These are phyloP conservation scores for Notarius quadriscutis DNA, from an alignment of 2,113 vertebrate genomes.

Conservation along the genomic window DNA sequence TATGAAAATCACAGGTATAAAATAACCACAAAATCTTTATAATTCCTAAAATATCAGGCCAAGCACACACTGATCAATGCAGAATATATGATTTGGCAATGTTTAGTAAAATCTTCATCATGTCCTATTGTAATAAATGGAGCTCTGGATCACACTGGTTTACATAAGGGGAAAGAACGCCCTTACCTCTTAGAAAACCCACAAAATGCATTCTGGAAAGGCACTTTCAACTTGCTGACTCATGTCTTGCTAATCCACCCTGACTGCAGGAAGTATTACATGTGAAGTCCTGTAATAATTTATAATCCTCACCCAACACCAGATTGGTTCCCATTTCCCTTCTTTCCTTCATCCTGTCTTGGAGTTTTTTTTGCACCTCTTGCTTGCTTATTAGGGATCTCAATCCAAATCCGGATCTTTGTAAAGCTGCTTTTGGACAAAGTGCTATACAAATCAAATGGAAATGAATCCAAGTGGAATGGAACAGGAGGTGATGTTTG, in stretches of 20 bases:
- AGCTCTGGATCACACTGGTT: not conserved
- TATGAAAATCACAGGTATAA: not conserved
- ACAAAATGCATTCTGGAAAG: not conserved
- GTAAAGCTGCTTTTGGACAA: not conserved
- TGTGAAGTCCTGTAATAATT: conserved; percentile 22
- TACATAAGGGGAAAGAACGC: not conserved
- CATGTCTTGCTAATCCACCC: conserved; percentile 20
- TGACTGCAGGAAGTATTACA: conserved; percentile 9
- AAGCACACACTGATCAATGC: not conserved
- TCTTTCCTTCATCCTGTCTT: not conserved
- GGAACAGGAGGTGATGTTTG: not conserved
- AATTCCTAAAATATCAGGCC: not conserved
- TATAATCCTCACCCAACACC: conserved; percentile 7
- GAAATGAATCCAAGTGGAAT: not conserved
- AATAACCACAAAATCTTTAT: not conserved
- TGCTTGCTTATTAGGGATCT: not conserved
- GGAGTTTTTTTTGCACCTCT: not conserved
- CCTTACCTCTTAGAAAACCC: not conserved
- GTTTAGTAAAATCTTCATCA: not conserved
- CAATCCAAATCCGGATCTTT: not conserved
- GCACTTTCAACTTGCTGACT: not conserved
- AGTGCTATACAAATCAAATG: not conserved
- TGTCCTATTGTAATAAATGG: not conserved
- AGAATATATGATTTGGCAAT: not conserved
- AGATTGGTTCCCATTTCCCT: not conserved